Percentiles rank a stretch among this genome's conserved stretches.
These are phyloP conservation scores for Sarcophaga carnaria DNA, from an alignment of 2,888 invertebrate species.

Conservation along the genomic window DNA sequence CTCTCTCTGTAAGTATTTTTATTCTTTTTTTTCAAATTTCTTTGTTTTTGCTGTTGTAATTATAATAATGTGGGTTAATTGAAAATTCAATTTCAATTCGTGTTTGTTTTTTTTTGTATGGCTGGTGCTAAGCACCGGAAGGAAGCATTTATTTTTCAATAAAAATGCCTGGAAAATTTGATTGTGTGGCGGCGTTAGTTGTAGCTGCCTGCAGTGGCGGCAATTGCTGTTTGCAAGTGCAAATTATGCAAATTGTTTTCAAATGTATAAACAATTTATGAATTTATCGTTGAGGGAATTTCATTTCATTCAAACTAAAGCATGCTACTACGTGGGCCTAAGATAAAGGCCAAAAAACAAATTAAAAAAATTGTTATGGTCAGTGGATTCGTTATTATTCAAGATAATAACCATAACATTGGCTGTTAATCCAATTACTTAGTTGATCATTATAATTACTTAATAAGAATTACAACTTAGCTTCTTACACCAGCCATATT, in stretches of 20 bases:
- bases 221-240: neutral
- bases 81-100: constrained; percentile 22
- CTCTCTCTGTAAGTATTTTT: neutral
- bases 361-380: too few species aligned
- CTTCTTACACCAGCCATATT: too few species aligned
- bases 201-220: too few species aligned
- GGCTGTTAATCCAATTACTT: too few species aligned
- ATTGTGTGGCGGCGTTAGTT: neutral
- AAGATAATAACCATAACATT: too few species aligned
- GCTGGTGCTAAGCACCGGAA: neutral
- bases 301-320: neutral
- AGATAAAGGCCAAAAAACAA: too few species aligned
- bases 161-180: neutral
- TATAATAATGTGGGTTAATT: constrained; percentile 54
- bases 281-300: neutral
- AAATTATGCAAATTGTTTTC: neutral
- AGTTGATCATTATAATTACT: too few species aligned
- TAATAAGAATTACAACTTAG: too few species aligned
- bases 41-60: neutral
- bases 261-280: neutral
- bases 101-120: neutral
- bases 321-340: too few species aligned
- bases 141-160: constrained; percentile 3
- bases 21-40: constrained; percentile 16
- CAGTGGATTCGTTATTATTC: too few species aligned